phyloP scores from a whole-genome alignment of 2,888 invertebrate species.

The Plagodis dolabraria region DNA sequence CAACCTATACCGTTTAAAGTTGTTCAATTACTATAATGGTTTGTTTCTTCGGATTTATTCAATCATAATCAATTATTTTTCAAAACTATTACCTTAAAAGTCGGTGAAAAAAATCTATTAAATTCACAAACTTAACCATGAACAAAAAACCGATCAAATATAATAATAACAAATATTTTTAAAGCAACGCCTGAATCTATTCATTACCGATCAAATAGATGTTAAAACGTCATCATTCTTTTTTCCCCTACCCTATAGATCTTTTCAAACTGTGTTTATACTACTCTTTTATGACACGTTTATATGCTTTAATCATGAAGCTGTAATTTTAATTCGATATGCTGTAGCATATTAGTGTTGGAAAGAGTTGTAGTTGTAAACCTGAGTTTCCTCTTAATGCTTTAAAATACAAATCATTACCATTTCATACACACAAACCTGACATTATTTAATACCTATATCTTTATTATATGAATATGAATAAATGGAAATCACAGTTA shows the following conservation, averaged over 20 bases:
- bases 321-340: constrained; percentile 18
- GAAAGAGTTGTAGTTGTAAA: too few species aligned
- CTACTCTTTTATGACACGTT: constrained; percentile 51
- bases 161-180: too few species aligned
- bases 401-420: too few species aligned
- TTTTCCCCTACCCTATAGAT: constrained; percentile 45
- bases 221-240: constrained; percentile 48
- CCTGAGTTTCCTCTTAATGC: too few species aligned
- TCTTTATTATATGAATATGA: too few species aligned
- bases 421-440: too few species aligned
- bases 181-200: too few species aligned
- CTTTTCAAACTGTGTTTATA: constrained; percentile 46
- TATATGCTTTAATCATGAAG: constrained; percentile 37
- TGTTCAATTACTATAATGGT: too few species aligned
- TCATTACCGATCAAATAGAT: constrained; percentile 48
- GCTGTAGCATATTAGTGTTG: not conserved
- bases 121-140: constrained; percentile 8
- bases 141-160: constrained; percentile 40
- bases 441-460: too few species aligned
- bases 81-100: not conserved
- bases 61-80: not conserved
- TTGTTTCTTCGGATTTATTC: too few species aligned
- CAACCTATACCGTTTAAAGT: too few species aligned
- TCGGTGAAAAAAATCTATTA: constrained; percentile 13
- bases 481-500: too few species aligned